Evolutionary conservation across 2,888 invertebrate species (phyloP), one percentile per base, ranked within the genome.

Genomic region (Mellilla xanthometata): DNA sequence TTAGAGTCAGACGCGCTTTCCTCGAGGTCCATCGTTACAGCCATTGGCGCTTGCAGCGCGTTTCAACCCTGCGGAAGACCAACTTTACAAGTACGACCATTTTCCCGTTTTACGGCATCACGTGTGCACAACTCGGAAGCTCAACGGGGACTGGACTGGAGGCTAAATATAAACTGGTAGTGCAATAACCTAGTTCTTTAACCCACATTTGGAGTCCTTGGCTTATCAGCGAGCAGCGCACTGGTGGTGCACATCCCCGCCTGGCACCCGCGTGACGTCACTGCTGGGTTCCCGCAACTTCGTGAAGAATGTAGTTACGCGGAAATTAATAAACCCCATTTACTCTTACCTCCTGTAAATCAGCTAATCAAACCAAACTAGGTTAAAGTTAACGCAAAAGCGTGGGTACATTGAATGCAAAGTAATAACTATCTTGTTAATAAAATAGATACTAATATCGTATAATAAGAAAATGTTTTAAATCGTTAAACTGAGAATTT

Each of bases 131-230:
- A 66, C 56, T 62, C 70, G 61, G 59, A 58, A 63, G 68, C 61
- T 62, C 52, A 58, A 62, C 19, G n/a, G n/a, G 15, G 15, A 54
- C 65, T 69, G 65, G 72, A 86, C 83, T 87, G 79, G 59, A 60
- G 60, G 62, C 70, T 76, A 73, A 81, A 75, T 77, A 70, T 74
- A 76, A 66, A 68, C 65, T 61, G 58, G 65, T 71, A 83, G 87
- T 89, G 88, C 89, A 89, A 83, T 90, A 89, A 90, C 90, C 90
- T 79, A 90, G 73, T 89, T 89, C 72, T 76, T 73, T 87, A 86
- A 88, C 89, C 88, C 84, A 90, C 83, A 82, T 88, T 69, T 66
- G 65, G 71, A 72, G 74, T 77, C 72, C 80, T 79, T 80, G 79
- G 81, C 72, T 80, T 48, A 80, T 77, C 81, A 76, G 74, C 68